phyloP scores from a whole-genome alignment of 30 jellyfish, hydroid and myxozoan species.

The Aurelia aurita complex sp. Pacific region DNA sequence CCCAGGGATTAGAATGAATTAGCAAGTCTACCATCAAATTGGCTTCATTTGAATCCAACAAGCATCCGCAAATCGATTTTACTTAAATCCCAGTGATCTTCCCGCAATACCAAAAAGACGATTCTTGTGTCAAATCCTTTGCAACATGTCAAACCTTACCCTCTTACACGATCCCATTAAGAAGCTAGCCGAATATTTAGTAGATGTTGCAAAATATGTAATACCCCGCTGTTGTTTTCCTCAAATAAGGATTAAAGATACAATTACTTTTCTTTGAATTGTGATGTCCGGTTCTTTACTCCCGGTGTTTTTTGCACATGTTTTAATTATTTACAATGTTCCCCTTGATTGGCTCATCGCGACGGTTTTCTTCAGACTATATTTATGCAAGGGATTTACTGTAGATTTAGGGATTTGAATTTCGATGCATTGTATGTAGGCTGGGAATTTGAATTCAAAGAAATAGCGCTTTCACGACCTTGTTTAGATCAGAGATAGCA shows the following conservation, averaged over 20 bases:
- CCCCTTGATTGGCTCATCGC: conserved; percentile 4
- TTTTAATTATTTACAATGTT: not conserved
- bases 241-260: conserved; percentile 3
- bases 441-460: not conserved
- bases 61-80: too few relatives aligned
- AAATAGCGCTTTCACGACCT: not conserved
- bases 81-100: too few relatives aligned
- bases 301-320: not conserved
- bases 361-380: not conserved
- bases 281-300: not conserved
- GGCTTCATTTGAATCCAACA: too few relatives aligned
- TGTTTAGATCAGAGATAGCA: too few relatives aligned
- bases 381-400: not conserved
- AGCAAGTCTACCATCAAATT: too few relatives aligned
- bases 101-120: too few relatives aligned
- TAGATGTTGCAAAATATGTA: too few relatives aligned
- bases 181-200: too few relatives aligned
- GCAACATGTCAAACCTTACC: too few relatives aligned
- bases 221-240: not conserved
- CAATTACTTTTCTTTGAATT: not conserved
- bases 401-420: not conserved
- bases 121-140: too few relatives aligned
- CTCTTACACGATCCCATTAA: too few relatives aligned
- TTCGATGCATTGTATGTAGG: not conserved
- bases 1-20: too few relatives aligned